Base-by-base conservation (phyloP, 2,797 vertebrate genomes). In the Falco concolor region DNA sequence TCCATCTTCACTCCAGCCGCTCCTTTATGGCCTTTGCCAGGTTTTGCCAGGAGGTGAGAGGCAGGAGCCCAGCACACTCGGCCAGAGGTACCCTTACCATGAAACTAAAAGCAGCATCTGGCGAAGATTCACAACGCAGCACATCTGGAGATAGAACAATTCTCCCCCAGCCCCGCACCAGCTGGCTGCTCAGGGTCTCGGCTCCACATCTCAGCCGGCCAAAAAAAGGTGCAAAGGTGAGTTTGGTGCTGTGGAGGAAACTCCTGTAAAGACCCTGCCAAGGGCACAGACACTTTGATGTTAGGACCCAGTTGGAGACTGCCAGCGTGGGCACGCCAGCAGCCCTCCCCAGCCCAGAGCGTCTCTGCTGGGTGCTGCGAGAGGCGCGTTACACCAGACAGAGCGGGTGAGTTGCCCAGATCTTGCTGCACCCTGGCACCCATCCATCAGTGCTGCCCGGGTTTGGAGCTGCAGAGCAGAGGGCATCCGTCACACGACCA, bases 301-400 rank as follows among this genome's bases (percentile, higher is more conserved):
- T 22, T 47, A 32, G 36, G n/a, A 76, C 17, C 25, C n/a, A 12
- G 19, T 1, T 1, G 1, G 22, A 61, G 32, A 32, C 18, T 42
- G 45, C 52, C 64, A 61, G 47, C 2, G 0, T 1, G 0, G 0
- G 30, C 28, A 59, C 0, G 3, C 32, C 20, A 6, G 68, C 20
- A 45, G 30, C 36, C 21, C 19, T 73, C 28, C 59, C 34, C 59
- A 82, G 59, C 50, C 42, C 1, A 2, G 24, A 27, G 13, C 22
- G 2, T 16, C 68, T 59, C 76, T 25, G n/a, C 38, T 1, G 0
- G 67, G 45, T 4, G 6, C 79, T 44, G 52, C 0, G 1, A 65
- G 30, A 53, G 44, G 44, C 0, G 0, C 11, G 22, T 49, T 28
- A 47, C 42, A 57, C 50, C 44, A 45, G 36, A 22, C 18, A 68